Evolutionary conservation across 2,113 vertebrate species (phyloP), one percentile per base, ranked within the genome.

Genomic region (Sinocyclocheilus grahami): DNA sequence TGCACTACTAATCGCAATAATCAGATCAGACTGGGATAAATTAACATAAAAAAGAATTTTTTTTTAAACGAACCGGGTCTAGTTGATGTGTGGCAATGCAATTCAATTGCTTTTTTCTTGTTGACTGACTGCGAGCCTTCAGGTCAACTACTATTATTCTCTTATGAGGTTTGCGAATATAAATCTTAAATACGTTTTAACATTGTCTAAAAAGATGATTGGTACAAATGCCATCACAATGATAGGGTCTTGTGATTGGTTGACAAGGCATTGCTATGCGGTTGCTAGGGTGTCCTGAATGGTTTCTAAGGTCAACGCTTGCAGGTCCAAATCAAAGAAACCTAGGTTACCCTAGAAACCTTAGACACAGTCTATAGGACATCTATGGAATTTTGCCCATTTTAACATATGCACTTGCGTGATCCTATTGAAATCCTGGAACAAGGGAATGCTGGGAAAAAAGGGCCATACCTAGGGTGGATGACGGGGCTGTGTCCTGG

Each of bases 381-480:
- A 75, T 24, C 18, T 75, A 75, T 48, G 39, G 10, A 48, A 24
- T 75, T 27, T 27, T 72, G 1, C 8, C 30, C 20, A 74, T 74
- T 46, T n/a, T 13, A 74, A n/a, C 3, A 74, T 46, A 74, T 42
- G 0, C 37, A 74, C 37, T 74, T 74, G 18, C 37, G 22, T 39
- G n/a, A 53, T 18, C 42, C 42, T 46, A 10, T 11, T 46, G 9
- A 10, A 11, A 46, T 42, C 9, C 30, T 80, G 9, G 12, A 80
- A 80, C 58, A 39, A 60, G 33, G 9, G 2, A 79, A 72, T 67
- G 55, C 11, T 74, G 63, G 69, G 1, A 6, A 4, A 37, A 85
- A 8, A 46, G 71, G 67, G 14, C 6, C 2, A 92, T 95, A 99
- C 98, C 98, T 99, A 90, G 98, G 97, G 88, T 98, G 97, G 90